Conservation (phyloP, 2,888 invertebrate species). For the Melanotus villosus region DNA sequence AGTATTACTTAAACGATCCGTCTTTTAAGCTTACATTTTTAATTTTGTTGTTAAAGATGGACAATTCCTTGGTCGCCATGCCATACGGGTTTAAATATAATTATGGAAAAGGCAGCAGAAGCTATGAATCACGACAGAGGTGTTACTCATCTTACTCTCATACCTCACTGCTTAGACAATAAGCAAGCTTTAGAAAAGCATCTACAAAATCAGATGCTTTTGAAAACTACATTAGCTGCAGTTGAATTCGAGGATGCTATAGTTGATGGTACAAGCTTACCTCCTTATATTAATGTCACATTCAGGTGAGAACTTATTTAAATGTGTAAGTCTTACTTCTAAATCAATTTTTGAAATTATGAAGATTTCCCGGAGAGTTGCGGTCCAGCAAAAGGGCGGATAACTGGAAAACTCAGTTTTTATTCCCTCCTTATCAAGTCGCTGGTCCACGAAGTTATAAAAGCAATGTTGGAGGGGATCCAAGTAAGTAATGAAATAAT, state of each 20-base stretch:
- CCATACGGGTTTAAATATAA: neutral
- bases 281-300: constrained; percentile 70
- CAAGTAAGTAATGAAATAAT: constrained; percentile 40
- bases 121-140: no score
- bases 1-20: no score
- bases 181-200: neutral
- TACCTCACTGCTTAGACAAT: neutral
- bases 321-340: no score
- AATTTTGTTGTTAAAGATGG: no score
- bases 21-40: no score
- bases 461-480: constrained; percentile 41
- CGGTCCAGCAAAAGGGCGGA: constrained; percentile 58
- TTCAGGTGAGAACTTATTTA: constrained; percentile 59
- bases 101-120: neutral
- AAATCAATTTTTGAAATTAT: no score
- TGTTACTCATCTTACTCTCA: no score
- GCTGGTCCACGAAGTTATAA: constrained; percentile 52
- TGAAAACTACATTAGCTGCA: constrained; percentile 67
- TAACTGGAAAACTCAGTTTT: constrained; percentile 78
- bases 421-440: constrained; percentile 65
- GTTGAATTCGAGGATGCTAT: constrained; percentile 74
- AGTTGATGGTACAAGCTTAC: constrained; percentile 67
- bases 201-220: constrained; percentile 34
- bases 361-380: constrained; percentile 75
- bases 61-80: constrained; percentile 7